Percentiles rank a stretch among this genome's conserved stretches.
Conservation (phyloP, 2,888 invertebrate species). For the Drosophila emarginata region DNA sequence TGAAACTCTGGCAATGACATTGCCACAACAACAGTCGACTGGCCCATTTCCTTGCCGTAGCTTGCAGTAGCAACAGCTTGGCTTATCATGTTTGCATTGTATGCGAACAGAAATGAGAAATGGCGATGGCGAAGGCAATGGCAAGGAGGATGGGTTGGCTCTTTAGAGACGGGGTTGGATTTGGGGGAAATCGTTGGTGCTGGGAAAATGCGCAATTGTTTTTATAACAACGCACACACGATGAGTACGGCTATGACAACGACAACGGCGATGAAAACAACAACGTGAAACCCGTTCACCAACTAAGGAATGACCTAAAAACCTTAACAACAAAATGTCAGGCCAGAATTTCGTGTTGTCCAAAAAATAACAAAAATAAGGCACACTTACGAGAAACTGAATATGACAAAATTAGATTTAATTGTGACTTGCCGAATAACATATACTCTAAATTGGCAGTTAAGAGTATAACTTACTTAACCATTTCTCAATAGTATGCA, state of each 20-base stretch:
- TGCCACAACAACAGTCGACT: constrained; percentile 42
- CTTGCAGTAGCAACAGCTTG: constrained; percentile 12
- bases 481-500: no score
- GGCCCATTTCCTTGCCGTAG: constrained; percentile 51
- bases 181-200: constrained; percentile 18
- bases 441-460: constrained; percentile 9
- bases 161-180: constrained; percentile 1
- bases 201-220: constrained; percentile 74
- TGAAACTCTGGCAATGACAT: constrained; percentile 62
- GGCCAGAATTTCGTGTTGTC: constrained; percentile 54
- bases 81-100: constrained; percentile 51
- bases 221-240: constrained; percentile 31
- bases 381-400: neutral
- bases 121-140: neutral
- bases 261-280: neutral
- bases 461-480: no score
- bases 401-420: constrained; percentile 5
- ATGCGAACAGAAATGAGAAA: constrained; percentile 34
- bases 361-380: constrained; percentile 29
- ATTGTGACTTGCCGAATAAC: constrained; percentile 9
- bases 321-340: constrained; percentile 60
- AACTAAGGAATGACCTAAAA: constrained; percentile 62
- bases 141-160: neutral
- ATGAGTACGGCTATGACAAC: no score
- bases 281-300: constrained; percentile 57